Evolutionary conservation across 2,113 vertebrate species (phyloP), one percentile per base, ranked within the genome.

Genomic region (Vireo altiloquus): DNA sequence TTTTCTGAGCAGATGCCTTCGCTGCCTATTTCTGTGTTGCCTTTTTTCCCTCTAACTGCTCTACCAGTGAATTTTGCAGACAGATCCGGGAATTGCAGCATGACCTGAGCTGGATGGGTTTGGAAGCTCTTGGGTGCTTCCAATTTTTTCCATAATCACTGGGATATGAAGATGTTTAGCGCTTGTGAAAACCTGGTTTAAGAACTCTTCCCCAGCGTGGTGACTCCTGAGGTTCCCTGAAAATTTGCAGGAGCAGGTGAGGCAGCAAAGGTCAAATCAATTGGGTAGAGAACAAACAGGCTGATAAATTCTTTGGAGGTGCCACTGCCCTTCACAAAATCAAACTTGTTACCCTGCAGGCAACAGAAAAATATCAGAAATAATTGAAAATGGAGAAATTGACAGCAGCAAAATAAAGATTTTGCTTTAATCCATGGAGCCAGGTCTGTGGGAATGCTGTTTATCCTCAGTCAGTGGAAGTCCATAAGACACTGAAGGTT

Each of bases 241-340:
- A 79, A 69, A 57, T 54, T 72, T 90, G 46, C 28, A 65, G 94
- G 79, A 82, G 74, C n/a, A 71, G 84, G 44, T 76, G 84, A 90
- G 81, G 28, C 70, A 52, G 78, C 35, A 39, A 82, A 82, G 78
- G 54, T 88, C 75, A 74, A 61, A 85, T 88, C 92, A 61, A 57
- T 65, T 57, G 85, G 46, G 68, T 15, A 61, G 81, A 40, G 63
- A 93, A 72, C 70, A 74, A 93, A 74, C 35, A 81, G 71, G 69
- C 68, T 50, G 76, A 37, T 31, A 77, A 86, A 81, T 35, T 61
- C 75, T 44, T 82, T 11, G 76, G 69, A 57, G n/a, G 33, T 11
- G 8, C 40, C 16, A 1, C 15, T 65, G 82, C 59, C 81, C 64
- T 85, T 72, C n/a, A 1, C 19, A 12, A 74, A 75, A 81, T 77